Evolutionary conservation across 2,888 invertebrate species (phyloP), one percentile per base, ranked within the genome.

Genomic region (Nineta flava): DNA sequence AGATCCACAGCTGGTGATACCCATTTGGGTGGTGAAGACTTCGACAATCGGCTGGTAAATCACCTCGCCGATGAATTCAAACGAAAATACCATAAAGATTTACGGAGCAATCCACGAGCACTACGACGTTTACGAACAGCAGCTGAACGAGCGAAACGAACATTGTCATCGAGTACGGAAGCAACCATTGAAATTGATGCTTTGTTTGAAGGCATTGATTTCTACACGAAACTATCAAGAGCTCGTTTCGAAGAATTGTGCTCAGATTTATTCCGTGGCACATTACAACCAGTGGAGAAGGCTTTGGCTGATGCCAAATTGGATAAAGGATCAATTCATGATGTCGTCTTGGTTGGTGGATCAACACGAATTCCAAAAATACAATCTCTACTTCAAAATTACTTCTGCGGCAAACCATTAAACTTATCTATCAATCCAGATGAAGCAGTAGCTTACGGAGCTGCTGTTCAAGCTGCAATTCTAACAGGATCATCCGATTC

Each of bases 321-420:
- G 67, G 85, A 85, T 65, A 87, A 87, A 61, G 68, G 72, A 35
- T 71, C 76, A 54, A 83, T 87, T 53, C 76, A 87, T 61, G 87
- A 87, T 58, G 79, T 88, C 2, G 87, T 88, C 0, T 69, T 88
- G 31, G 87, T 88, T 38, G 87, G 88, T 10, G 88, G 86, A 19
- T 85, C 85, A 0, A 86, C 82, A 1, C 75, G 85, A 52, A 86
- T 87, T 50, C 87, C 86, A 1, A 86, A 86, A 62, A 77, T 87
- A 35, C 86, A 86, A 65, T 79, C 68, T 52, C 63, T 87, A 55
- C 68, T 87, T 21, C 77, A 83, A 64, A 81, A 81, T 63, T 86
- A 79, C 70, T 87, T 87, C 73, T 76, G 75, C 55, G 83, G 76
- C 3, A 65, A 65, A 54, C 46, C 57, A 17, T 50, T 65, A 48